These are phyloP conservation scores for Struthidea cinerea DNA, from an alignment of 2,113 vertebrate genomes.

Conservation along the genomic window DNA sequence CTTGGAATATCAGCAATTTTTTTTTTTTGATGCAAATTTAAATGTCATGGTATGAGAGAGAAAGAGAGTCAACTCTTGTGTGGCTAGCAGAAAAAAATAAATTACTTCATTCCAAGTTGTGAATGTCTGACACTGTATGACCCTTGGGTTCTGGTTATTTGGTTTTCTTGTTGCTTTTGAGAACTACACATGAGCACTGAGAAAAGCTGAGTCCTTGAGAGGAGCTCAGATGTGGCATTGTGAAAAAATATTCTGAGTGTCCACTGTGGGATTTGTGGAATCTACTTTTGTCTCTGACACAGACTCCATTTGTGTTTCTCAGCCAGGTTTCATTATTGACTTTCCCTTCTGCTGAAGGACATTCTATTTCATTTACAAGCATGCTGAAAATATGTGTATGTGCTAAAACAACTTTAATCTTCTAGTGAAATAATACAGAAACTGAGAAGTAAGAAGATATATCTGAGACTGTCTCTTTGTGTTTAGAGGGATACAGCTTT, in stretches of 20 bases:
- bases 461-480: not conserved
- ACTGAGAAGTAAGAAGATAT: not conserved
- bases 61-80: not conserved
- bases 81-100: not conserved
- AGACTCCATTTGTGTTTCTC: not conserved
- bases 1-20: not conserved
- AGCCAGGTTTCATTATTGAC: not conserved
- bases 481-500: not conserved
- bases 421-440: not conserved
- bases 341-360: not conserved
- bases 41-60: not conserved
- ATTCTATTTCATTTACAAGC: not conserved
- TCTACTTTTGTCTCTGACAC: not conserved
- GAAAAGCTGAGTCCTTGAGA: not conserved
- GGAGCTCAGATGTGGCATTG: not conserved
- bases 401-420: not conserved
- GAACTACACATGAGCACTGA: not conserved
- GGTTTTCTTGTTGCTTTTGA: not conserved
- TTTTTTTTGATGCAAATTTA: not conserved
- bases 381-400: not conserved
- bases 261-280: not conserved
- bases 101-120: not conserved
- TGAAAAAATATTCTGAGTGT: not conserved
- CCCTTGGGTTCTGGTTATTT: not conserved
- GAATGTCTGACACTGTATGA: not conserved